phyloP scores from a whole-genome alignment of 2,888 invertebrate genomes.

The Microctonus hyperodae region DNA sequence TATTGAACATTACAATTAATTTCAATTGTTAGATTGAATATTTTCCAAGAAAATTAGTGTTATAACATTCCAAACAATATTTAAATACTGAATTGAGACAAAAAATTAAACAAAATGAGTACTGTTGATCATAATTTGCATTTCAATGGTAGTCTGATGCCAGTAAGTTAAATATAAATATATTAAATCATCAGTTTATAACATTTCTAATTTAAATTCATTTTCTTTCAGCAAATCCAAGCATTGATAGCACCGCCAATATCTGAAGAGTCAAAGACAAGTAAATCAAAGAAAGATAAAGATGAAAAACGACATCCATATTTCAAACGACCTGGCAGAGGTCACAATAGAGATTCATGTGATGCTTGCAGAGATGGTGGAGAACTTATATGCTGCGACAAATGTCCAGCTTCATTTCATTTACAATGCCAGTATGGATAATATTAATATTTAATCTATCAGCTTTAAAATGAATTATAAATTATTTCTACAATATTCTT shows the following conservation, averaged over 20 bases:
- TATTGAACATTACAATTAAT: too few species aligned
- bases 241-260: slow-evolving; percentile 87
- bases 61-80: not conserved
- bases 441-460: not conserved
- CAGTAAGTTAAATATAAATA: slow-evolving; percentile 69
- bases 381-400: slow-evolving; percentile 93
- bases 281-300: slow-evolving; percentile 65
- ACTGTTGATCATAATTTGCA: slow-evolving; percentile 79
- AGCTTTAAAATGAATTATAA: too few species aligned
- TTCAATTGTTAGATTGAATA: too few species aligned
- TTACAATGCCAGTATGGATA: slow-evolving; percentile 87
- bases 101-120: slow-evolving; percentile 68
- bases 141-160: slow-evolving; percentile 84
- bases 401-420: slow-evolving; percentile 96
- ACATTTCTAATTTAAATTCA: slow-evolving; percentile 25
- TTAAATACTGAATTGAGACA: too few species aligned
- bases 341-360: slow-evolving; percentile 91
- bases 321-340: slow-evolving; percentile 85
- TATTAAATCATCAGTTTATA: not conserved
- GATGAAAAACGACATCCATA: slow-evolving; percentile 77
- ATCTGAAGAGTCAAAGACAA: slow-evolving; percentile 74
- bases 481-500: slow-evolving; percentile 37
- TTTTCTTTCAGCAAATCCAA: slow-evolving; percentile 78
- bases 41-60: too few species aligned
- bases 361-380: slow-evolving; percentile 96